phyloP scores from a whole-genome alignment of 2,113 vertebrate genomes.

The Theristicus caerulescens region DNA sequence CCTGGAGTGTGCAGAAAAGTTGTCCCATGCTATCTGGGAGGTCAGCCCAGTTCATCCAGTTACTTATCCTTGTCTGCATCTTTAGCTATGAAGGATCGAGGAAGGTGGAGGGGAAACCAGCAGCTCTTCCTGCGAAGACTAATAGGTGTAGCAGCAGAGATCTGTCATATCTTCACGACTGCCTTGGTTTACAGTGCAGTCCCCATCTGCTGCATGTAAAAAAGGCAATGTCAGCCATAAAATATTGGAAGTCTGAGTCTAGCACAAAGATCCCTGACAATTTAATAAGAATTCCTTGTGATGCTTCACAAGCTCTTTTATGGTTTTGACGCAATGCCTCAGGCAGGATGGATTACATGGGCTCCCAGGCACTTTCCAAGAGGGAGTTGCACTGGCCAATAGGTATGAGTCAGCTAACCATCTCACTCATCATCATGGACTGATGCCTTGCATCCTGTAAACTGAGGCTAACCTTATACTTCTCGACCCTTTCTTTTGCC shows the following conservation, averaged over 20 bases:
- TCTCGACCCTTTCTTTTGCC: neutral
- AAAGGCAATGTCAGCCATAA: neutral
- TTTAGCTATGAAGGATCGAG: neutral
- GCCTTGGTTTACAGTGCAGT: neutral
- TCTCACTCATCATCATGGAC: neutral
- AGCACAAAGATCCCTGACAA: neutral
- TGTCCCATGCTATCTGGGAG: neutral
- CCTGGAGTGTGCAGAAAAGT: neutral
- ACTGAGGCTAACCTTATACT: neutral
- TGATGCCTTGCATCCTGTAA: neutral
- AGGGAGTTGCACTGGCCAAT: neutral
- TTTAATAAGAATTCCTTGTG: neutral
- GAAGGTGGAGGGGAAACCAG: neutral
- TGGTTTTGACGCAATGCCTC: neutral
- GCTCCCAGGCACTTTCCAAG: neutral
- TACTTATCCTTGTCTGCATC: neutral
- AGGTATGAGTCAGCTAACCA: neutral
- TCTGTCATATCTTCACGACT: neutral
- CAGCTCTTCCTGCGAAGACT: neutral
- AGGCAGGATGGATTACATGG: neutral
- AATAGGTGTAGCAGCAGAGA: neutral
- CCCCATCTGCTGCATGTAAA: neutral
- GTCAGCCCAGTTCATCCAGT: neutral
- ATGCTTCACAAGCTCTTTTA: neutral
- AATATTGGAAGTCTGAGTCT: neutral